Evolutionary conservation across 1,140 invertebrate species (phyloP), one percentile per base, ranked within the genome.

Genomic region (Vanessa tameamea): DNA sequence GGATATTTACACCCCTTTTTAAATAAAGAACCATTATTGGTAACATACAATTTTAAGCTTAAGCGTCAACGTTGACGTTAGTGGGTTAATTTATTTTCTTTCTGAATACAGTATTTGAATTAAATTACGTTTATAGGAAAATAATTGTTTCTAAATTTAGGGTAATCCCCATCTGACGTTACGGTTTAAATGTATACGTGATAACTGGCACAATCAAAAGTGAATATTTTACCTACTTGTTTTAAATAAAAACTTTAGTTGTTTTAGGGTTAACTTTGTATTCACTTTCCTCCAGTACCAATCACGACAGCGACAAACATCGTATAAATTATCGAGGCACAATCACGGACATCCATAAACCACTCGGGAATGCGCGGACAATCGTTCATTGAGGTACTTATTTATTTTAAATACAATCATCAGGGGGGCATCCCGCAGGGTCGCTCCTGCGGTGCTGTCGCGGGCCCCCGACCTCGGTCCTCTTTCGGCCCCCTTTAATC

Each of bases 361-460:
- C 86, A 89, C 80, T 79, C 73, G 82, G 81, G 86, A 83, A 86
- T 86, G 83, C 82, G 82, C 87, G 85, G 87, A 92, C 90, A 92
- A 92, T 92, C 89, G 89, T 89, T 91, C 89, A 91, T 90, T 89
- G 90, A 87, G 85, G 90, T 86, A 91, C 89, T 92, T 92, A 92
- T 91, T 92, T 92, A 92, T 92, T 89, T 92, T 92, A 91, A 92
- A 92, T 89, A 92, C 86, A 92, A 90, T 92, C 90, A 90, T 92
- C 88, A 92, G 87, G 84, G 84, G 82, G 83, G 75, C 90, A 85
- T 82, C 88, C 90, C 78, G 88, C 82, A 53, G 87, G 79, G 86
- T 69, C 76, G 82, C 84, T 83, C 87, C 87, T 78, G 87, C 79
- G 76, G 87, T 80, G 87, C 88, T 87, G 87, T 90, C 89, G 86